A percentile compares a stretch with the other conserved stretches of the same genome.
Evolutionary conservation across 2,888 invertebrate species (phyloP).

Genomic region (Liodrosophila aerea): DNA sequence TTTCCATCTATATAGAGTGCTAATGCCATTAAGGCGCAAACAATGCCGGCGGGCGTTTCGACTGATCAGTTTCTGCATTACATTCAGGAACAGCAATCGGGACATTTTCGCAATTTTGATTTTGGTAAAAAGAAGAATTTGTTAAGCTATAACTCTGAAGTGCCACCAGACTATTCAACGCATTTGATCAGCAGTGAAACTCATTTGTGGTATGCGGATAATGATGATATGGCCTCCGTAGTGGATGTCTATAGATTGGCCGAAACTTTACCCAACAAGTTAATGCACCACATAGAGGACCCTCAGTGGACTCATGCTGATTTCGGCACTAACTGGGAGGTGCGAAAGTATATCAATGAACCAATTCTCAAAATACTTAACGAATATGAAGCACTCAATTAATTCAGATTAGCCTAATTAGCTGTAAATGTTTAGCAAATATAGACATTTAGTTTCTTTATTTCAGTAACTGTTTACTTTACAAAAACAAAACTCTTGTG

Average conservation of each 20-base stretch:
- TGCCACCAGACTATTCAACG: conserved; percentile 67
- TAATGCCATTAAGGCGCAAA: not conserved
- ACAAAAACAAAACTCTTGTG: not conserved
- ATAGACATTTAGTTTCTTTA: not conserved
- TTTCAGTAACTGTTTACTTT: not conserved
- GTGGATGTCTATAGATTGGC: conserved; percentile 62
- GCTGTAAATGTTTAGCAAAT: too few species aligned
- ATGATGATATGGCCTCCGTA: conserved; percentile 60
- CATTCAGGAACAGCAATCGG: conserved; percentile 64
- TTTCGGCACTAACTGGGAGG: conserved; percentile 44
- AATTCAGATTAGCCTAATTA: not conserved
- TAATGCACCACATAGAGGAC: conserved; percentile 59
- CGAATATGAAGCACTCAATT: conserved; percentile 40
- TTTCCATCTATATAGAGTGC: not conserved
- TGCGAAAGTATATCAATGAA: conserved; percentile 60
- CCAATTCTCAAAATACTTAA: conserved; percentile 60
- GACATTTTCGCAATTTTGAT: conserved; percentile 66
- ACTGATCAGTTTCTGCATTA: conserved; percentile 75
- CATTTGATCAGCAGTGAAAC: conserved; percentile 48
- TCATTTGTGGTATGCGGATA: conserved; percentile 72
- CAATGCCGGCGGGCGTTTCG: conserved; percentile 66
- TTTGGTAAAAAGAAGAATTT: conserved; percentile 53
- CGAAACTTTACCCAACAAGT: conserved; percentile 54
- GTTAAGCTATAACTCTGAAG: conserved; percentile 41
- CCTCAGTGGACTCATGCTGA: conserved; percentile 65